Evolutionary conservation across 2,888 invertebrate species (phyloP).

Genomic region (Synanthedon tipuliformis): DNA sequence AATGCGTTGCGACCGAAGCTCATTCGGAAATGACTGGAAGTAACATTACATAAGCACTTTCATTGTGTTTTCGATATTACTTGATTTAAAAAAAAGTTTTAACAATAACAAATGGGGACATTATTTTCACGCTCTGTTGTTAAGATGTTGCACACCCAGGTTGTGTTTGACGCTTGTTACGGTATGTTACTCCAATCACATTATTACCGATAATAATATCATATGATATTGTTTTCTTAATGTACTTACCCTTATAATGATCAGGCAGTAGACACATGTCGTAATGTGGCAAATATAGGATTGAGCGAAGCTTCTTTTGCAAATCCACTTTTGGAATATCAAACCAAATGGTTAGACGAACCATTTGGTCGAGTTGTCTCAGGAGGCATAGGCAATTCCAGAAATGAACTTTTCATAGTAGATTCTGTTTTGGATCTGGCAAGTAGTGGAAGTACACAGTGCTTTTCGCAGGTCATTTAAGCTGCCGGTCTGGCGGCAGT

Average conservation of each 20-base stretch:
- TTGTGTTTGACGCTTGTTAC: background rate
- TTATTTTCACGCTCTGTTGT: slow-evolving; percentile 23
- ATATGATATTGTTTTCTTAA: background rate
- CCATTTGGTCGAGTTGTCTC: no score
- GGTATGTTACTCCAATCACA: background rate
- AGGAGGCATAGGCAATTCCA: no score
- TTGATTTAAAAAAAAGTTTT: slow-evolving; percentile 6
- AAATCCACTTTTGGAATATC: background rate
- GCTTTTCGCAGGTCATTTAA: no score
- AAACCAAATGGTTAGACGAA: no score
- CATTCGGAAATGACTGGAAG: slow-evolving; percentile 21
- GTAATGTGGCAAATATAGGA: no score
- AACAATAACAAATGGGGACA: slow-evolving; percentile 20
- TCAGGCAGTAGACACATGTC: no score
- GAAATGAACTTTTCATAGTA: no score
- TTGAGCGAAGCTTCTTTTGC: no score
- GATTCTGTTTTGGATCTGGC: no score
- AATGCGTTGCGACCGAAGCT: slow-evolving; percentile 11
- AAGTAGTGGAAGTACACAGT: no score
- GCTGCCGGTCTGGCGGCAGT: no score
- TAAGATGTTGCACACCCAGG: slow-evolving; percentile 3
- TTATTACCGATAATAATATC: background rate
- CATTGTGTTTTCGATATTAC: slow-evolving; percentile 45
- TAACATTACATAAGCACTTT: slow-evolving; percentile 42
- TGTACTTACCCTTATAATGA: no score